Conservation (phyloP, 2,797 vertebrate genomes). For the Acrossocheilus wenchowensis region DNA sequence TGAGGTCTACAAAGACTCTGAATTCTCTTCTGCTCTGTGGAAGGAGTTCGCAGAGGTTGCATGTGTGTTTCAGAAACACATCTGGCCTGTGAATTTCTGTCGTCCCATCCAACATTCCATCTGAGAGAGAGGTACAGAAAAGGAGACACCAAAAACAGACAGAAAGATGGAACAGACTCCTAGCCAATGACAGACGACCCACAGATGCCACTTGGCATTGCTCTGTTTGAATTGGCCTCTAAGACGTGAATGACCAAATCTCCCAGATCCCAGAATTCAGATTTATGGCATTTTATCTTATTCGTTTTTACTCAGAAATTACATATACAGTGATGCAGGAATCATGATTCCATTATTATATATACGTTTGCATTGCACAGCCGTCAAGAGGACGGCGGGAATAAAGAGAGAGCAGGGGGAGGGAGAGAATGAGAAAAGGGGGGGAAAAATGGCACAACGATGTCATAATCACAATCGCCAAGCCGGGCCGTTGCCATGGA, state of each 20-base stretch:
- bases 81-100: constrained; percentile 49
- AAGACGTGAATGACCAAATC: neutral
- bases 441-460: constrained; percentile 51
- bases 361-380: neutral
- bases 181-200: neutral
- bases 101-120: constrained; percentile 33
- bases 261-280: neutral
- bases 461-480: constrained; percentile 67
- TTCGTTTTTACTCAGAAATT: neutral
- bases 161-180: constrained; percentile 1
- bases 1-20: neutral
- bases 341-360: neutral
- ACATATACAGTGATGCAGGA: neutral
- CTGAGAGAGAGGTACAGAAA: constrained; percentile 34
- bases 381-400: neutral
- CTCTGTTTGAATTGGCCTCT: constrained; percentile 12
- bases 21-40: constrained; percentile 1
- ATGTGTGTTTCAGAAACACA: constrained; percentile 43
- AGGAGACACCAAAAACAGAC: constrained; percentile 12
- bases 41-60: constrained; percentile 31
- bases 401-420: neutral
- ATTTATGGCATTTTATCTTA: neutral
- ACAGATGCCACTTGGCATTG: constrained; percentile 32
- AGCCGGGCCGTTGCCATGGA: constrained; percentile 63
- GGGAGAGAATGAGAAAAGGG: neutral